Evolutionary conservation across 2,797 vertebrate genomes (phyloP), one percentile per base, ranked within the genome.

Genomic region (Takifugu rubripes): DNA sequence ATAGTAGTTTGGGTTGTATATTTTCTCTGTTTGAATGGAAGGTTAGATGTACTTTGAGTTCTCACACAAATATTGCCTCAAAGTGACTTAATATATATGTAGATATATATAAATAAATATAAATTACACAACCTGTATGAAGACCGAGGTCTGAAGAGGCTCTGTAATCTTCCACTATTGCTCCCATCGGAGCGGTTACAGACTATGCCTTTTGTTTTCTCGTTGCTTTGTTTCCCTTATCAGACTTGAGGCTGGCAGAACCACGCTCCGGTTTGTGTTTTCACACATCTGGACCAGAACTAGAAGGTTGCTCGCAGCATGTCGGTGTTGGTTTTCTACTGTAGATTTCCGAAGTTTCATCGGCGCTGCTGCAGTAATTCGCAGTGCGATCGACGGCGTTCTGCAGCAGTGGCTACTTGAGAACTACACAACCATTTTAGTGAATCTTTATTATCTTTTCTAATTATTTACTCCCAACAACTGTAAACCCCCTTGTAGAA

Each of bases 1-100:
- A 73, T 70, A 77, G 67, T 79, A 68, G 72, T 83, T 81, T 75
- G 72, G 67, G 72, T 84, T 87, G 81, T 87, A 79, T 81, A 84
- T 82, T 87, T 85, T 67, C 67, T 82, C 72, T 77, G 64, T 85
- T 83, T 56, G 59, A 75, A 80, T 71, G 75, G 76, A 86, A 82
- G 64, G 77, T 66, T 78, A 69, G 75, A 81, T 74, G 68, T 75
- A 72, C 71, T 84, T 85, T 56, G 74, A 72, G 61, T 83, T 88
- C 84, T 84, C 83, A 83, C 80, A 83, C 80, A 87, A 89, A 81
- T 72, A 81, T 90, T 91, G 90, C 90, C 90, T 91, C 90, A 75
- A 86, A 86, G 84, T 88, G 82, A 87, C 83, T 88, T 83, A 77
- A 24, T 25, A 24, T 49, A 25, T 70, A 82, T 82, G 78, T 66